Conservation (phyloP, 2,113 vertebrate genomes). For the Catharus bicknelli region DNA sequence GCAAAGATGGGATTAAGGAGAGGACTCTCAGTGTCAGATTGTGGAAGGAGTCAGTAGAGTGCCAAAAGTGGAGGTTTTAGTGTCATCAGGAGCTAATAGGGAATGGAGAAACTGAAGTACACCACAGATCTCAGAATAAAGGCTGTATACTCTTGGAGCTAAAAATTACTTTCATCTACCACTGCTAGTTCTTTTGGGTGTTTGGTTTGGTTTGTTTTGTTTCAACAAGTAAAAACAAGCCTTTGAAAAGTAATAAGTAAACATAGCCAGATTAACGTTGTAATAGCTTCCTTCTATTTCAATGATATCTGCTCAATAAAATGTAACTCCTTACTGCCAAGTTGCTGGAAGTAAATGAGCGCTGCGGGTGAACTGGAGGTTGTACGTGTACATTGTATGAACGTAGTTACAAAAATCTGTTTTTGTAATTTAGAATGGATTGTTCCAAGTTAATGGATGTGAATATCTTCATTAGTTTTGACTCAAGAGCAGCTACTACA, state of each 20-base stretch:
- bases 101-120: not conserved
- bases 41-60: not conserved
- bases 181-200: not conserved
- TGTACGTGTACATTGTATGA: not conserved
- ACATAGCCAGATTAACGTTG: not conserved
- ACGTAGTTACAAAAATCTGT: not conserved
- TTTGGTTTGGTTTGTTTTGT: not conserved
- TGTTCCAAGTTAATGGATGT: not conserved
- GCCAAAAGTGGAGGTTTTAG: not conserved
- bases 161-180: not conserved
- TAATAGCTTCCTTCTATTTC: not conserved
- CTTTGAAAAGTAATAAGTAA: not conserved
- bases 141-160: not conserved
- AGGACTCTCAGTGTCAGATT: not conserved
- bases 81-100: not conserved
- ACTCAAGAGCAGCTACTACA: not conserved
- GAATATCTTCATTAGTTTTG: not conserved
- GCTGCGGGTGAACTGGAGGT: rapidly evolving
- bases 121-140: not conserved
- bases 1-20: not conserved
- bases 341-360: not conserved
- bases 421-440: not conserved
- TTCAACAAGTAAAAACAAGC: not conserved
- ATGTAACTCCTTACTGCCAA: not conserved
- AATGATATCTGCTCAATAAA: not conserved